phyloP scores from a whole-genome alignment of 1,140 invertebrate genomes.

The Phymorhynchus buccinoides region DNA sequence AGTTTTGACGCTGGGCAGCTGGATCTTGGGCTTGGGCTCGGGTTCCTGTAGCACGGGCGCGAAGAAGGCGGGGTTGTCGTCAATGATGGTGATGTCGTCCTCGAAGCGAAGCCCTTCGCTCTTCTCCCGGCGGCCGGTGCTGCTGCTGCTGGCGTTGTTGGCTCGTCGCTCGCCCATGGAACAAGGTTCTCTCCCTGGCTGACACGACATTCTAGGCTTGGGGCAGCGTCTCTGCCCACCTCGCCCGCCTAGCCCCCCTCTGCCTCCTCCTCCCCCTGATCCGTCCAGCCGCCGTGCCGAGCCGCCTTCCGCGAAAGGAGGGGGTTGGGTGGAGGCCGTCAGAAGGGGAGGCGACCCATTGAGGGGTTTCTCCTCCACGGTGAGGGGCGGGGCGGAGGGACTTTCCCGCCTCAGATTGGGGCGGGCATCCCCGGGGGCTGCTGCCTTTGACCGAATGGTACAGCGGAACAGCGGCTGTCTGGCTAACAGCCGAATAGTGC shows the following conservation, averaged over 20 bases:
- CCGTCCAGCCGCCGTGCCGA: background rate
- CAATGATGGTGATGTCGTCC: constrained; percentile 49
- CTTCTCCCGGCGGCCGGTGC: constrained; percentile 34
- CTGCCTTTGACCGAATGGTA: constrained; percentile 35
- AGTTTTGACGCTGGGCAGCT: constrained; percentile 30
- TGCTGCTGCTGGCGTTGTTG: constrained; percentile 20
- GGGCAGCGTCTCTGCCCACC: constrained; percentile 19
- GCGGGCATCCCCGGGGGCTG: constrained; percentile 31
- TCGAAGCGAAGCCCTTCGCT: constrained; percentile 26
- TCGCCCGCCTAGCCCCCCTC: constrained; percentile 7
- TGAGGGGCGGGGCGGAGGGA: background rate
- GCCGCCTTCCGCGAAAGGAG: background rate
- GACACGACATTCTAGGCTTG: constrained; percentile 43
- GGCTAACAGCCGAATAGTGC: constrained; percentile 33
- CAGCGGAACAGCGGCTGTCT: background rate
- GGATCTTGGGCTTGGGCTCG: constrained; percentile 42
- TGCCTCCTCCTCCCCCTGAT: background rate
- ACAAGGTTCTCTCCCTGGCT: constrained; percentile 30
- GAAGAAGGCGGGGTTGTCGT: constrained; percentile 44
- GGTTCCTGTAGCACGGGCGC: constrained; percentile 40
- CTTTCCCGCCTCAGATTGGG: constrained; percentile 24
- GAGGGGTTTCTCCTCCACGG: constrained; percentile 27
- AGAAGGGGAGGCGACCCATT: constrained; percentile 20
- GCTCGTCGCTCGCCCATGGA: constrained; percentile 42
- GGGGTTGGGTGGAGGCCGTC: background rate